Evolutionary conservation across 2,888 invertebrate genomes (phyloP), one percentile per base, ranked within the genome.

Genomic region (Papilio demoleus): DNA sequence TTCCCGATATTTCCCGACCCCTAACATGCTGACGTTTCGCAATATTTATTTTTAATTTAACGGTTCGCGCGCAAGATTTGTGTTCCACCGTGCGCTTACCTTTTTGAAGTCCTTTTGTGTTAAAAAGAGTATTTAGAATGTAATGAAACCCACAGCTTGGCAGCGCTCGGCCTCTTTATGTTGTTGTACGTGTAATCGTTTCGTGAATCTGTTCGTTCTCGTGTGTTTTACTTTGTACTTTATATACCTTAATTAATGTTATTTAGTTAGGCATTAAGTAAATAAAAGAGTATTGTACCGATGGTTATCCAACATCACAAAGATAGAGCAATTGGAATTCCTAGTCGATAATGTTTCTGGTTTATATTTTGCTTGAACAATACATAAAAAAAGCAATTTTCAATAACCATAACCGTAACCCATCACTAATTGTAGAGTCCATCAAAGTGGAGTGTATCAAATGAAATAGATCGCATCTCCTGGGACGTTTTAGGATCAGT

Each of bases 41-140:
- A 90, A 92, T 92, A 92, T 92, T 92, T 92, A 92, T 91, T 91
- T 92, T 92, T 91, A 90, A 92, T 92, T 92, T 92, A 87, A 85
- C 88, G 87, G 88, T 83, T 85, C 85, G 80, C 86, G 85, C 87
- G 82, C 84, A 84, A 85, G 87, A 86, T 88, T 90, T 84, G 84
- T 87, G 88, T 88, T 92, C 85, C 75, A 83, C 81, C 75, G 79
- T 76, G 81, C 78, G 83, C 79, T 84, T 85, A 87, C 87, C 86
- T 88, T 90, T 88, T 86, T 78, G 80, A 81, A 83, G 79, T 85
- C 81, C 81, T 88, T 89, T 89, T 88, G 85, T 81, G 78, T 75
- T 81, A 74, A 75, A 82, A 85, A 84, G 81, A 80, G 82, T 80
- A 83, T 82, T 80, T 78, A 75, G 79, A 81, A 81, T 77, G 81